Conservation (phyloP, 2,113 vertebrate genomes). For the Actinemys pallida region DNA sequence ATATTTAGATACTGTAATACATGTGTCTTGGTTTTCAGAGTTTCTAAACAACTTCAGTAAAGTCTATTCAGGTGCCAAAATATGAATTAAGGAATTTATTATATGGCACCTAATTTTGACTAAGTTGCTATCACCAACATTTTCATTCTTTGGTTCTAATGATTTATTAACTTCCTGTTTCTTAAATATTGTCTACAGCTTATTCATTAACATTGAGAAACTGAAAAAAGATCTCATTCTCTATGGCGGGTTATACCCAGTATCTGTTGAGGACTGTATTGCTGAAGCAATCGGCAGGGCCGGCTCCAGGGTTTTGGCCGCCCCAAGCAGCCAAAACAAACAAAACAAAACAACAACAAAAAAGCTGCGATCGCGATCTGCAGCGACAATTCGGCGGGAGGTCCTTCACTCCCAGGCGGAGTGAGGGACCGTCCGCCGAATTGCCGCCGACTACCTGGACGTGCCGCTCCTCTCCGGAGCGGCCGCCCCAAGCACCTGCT, state of each 20-base stretch:
- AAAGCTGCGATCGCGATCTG: too few species aligned
- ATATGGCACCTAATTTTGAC: not conserved
- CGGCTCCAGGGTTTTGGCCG: too few species aligned
- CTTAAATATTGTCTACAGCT: not conserved
- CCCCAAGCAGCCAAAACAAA: too few species aligned
- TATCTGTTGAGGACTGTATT: not conserved
- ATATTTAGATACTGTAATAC: not conserved
- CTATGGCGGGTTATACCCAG: constrained; percentile 18
- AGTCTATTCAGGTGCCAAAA: not conserved
- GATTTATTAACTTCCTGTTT: not conserved
- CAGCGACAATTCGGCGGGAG: too few species aligned
- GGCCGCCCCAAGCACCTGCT: too few species aligned
- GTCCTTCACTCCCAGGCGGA: too few species aligned
- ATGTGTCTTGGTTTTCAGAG: not conserved
- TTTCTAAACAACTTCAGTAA: not conserved
- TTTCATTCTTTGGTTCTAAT: not conserved
- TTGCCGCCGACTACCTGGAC: too few species aligned
- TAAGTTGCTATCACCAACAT: not conserved
- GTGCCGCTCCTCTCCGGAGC: too few species aligned
- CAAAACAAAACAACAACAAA: too few species aligned
- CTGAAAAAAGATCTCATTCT: not conserved
- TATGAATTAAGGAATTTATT: not conserved
- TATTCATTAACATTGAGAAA: constrained; percentile 3
- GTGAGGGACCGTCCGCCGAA: too few species aligned
- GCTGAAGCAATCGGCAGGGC: constrained; percentile 7